A percentile compares a stretch with the other conserved stretches of the same genome.
Evolutionary conservation across 1,140 invertebrate species (phyloP).

Genomic region (Papilio helenus): DNA sequence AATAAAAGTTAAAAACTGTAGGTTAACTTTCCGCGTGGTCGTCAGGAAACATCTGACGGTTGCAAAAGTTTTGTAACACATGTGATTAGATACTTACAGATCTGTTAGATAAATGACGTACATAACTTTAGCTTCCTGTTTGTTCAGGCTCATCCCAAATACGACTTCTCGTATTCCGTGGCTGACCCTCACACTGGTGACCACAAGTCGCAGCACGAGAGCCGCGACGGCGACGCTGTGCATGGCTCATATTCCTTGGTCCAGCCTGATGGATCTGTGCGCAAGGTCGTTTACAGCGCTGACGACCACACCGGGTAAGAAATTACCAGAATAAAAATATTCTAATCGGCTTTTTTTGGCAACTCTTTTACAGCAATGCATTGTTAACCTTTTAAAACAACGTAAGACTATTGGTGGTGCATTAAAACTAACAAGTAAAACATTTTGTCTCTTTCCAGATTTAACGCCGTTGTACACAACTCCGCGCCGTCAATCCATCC

Average conservation of each 20-base stretch:
- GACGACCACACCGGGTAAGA: constrained; percentile 62
- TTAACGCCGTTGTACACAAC: constrained; percentile 37
- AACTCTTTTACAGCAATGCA: not conserved
- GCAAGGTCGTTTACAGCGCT: constrained; percentile 71
- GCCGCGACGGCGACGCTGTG: constrained; percentile 51
- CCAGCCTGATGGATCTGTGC: constrained; percentile 71
- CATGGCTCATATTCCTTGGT: constrained; percentile 66
- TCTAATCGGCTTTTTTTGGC: not conserved
- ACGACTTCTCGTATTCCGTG: constrained; percentile 80
- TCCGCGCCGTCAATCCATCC: constrained; percentile 15
- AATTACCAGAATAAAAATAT: not conserved
- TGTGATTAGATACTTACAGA: not conserved
- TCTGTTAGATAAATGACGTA: not conserved
- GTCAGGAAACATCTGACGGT: not conserved
- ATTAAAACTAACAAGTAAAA: not conserved
- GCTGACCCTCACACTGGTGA: constrained; percentile 62
- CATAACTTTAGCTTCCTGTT: not conserved
- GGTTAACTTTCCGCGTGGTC: too few relatives aligned
- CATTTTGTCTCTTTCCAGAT: constrained; percentile 10
- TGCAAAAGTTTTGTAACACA: not conserved
- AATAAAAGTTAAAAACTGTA: too few relatives aligned
- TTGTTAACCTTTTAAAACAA: not conserved
- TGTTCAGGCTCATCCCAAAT: constrained; percentile 60
- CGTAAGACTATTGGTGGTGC: not conserved
- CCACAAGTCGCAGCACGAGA: constrained; percentile 30